A percentile compares a stretch with the other conserved stretches of the same genome.
phyloP scores from a whole-genome alignment of 2,888 invertebrate genomes.

The Xestobium rufovillosum region DNA sequence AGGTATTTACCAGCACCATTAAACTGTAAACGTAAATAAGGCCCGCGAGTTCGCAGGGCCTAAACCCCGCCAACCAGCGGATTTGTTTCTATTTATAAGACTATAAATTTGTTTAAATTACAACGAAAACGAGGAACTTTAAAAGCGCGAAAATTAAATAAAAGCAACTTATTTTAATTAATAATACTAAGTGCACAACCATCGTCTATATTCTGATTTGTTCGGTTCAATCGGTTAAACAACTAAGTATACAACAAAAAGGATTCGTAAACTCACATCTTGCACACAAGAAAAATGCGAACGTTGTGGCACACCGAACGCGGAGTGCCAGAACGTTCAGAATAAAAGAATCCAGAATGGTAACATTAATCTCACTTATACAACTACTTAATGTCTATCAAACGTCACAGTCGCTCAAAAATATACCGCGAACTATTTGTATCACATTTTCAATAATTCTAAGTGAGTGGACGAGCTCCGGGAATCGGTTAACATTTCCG shows the following conservation, averaged over 20 bases:
- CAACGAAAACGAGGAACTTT: conserved; percentile 26
- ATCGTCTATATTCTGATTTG: conserved; percentile 17
- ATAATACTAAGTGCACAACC: conserved; percentile 37
- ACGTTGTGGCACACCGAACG: no score
- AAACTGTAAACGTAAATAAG: conserved; percentile 22
- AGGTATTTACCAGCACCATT: conserved; percentile 40
- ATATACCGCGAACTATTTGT: conserved; percentile 28
- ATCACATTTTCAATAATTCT: conserved; percentile 26
- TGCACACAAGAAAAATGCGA: no score
- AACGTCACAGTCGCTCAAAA: conserved; percentile 30
- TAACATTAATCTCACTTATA: conserved; percentile 40
- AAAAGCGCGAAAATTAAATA: conserved; percentile 26
- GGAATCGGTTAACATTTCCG: no score
- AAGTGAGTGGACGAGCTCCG: no score
- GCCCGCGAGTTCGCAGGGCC: no score
- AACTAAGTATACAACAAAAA: no score
- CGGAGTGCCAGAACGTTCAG: conserved; percentile 12
- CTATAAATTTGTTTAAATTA: conserved; percentile 5
- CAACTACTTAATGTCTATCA: conserved; percentile 21
- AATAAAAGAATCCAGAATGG: conserved; percentile 33
- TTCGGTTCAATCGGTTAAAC: no score
- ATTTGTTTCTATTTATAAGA: not conserved
- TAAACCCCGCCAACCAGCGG: no score
- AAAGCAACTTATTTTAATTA: conserved; percentile 24
- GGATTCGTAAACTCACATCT: no score